Evolutionary conservation across 2,888 invertebrate species (phyloP).

Genomic region (Oscheius myriophilus): DNA sequence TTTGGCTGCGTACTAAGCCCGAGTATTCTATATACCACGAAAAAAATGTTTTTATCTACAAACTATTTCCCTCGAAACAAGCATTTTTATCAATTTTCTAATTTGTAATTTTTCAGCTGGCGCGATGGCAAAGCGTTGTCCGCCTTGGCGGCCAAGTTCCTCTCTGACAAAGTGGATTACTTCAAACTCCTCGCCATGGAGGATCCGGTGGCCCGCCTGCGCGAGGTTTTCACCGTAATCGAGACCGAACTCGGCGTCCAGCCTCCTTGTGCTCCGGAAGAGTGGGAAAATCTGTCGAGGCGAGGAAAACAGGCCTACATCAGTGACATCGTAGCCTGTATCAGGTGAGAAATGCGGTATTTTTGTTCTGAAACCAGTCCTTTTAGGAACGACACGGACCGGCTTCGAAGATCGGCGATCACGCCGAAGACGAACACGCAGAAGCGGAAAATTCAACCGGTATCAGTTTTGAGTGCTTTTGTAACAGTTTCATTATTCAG

Average conservation of each 20-base stretch:
- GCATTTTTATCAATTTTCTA: too few species aligned
- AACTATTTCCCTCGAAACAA: too few species aligned
- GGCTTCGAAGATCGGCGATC: slow-evolving; percentile 7
- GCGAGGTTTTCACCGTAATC: slow-evolving; percentile 34
- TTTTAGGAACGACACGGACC: slow-evolving; percentile 6
- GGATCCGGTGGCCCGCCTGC: slow-evolving; percentile 22
- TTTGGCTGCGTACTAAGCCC: too few species aligned
- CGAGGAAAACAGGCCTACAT: slow-evolving; percentile 22
- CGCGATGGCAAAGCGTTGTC: slow-evolving; percentile 50
- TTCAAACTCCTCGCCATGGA: slow-evolving; percentile 27
- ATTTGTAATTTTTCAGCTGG: slow-evolving; percentile 61
- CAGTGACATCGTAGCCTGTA: slow-evolving; percentile 1
- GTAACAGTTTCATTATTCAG: slow-evolving; percentile 3
- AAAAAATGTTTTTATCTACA: too few species aligned
- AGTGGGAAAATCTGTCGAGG: slow-evolving; percentile 40
- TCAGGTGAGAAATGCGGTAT: background rate
- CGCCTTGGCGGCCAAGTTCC: slow-evolving; percentile 52
- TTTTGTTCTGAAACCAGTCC: background rate
- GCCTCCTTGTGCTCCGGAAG: slow-evolving; percentile 38
- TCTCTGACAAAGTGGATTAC: slow-evolving; percentile 40
- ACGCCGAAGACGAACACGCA: slow-evolving; percentile 19
- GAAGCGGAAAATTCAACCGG: slow-evolving; percentile 13
- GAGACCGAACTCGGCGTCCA: slow-evolving; percentile 35
- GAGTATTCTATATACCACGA: too few species aligned
- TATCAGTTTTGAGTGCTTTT: background rate